phyloP scores from a whole-genome alignment of 2,797 vertebrate genomes.

The Phoeniculus purpureus region DNA sequence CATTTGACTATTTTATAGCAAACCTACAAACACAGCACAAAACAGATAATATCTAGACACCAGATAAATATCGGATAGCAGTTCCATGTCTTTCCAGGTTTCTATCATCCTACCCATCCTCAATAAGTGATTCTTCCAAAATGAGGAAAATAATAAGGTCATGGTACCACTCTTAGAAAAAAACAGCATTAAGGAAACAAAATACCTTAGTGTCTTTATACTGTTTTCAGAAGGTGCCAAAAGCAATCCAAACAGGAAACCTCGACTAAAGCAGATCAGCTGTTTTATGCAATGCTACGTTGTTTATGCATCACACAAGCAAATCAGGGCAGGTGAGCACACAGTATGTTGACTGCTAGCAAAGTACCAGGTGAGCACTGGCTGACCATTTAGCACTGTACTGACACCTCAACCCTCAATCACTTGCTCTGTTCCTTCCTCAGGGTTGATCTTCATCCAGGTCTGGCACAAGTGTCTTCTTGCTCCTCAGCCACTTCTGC shows the following conservation, averaged over 20 bases:
- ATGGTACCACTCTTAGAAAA: background rate
- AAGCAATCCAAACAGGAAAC: background rate
- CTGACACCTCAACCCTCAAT: background rate
- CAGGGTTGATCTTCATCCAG: accelerated
- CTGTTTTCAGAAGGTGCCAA: background rate
- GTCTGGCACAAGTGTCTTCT: accelerated
- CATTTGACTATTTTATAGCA: background rate
- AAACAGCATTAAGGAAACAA: background rate
- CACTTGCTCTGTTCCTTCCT: background rate
- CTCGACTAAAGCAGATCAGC: background rate
- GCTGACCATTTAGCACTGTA: background rate
- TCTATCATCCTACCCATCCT: background rate
- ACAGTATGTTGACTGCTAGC: background rate
- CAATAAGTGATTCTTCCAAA: background rate
- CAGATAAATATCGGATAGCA: background rate
- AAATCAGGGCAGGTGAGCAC: background rate
- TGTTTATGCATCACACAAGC: background rate
- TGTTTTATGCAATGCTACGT: background rate
- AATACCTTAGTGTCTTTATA: background rate
- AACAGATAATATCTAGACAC: background rate
- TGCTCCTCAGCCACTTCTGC: background rate
- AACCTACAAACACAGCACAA: background rate
- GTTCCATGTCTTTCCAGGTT: background rate
- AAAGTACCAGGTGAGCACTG: background rate
- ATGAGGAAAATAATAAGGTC: background rate